Evolutionary conservation across 2,113 vertebrate genomes (phyloP), one percentile per base, ranked within the genome.

Genomic region (Sander lucioperca): DNA sequence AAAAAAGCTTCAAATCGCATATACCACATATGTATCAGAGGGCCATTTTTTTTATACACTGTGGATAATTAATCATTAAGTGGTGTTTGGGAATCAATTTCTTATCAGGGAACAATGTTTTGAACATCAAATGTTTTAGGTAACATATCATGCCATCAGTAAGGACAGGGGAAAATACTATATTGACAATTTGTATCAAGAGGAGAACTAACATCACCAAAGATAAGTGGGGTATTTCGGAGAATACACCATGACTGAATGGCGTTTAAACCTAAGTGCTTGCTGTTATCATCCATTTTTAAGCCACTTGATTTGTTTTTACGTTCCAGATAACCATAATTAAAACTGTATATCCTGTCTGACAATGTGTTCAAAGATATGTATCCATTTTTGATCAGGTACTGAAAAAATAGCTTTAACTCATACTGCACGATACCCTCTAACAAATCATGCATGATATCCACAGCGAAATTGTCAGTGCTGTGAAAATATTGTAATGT

Each of bases 321-420:
- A 56, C 9, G 14, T 30, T 66, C 62, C 2, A 30, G 2, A 10
- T 27, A 2, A 27, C 74, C 61, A 57, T 67, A 77, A 66, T 77
- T 66, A 57, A 66, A 77, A 57, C 62, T 66, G 6, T 66, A 21
- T 45, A 77, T 77, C 36, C 74, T 77, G 5, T 77, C 21, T 45
- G 15, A 45, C 23, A 65, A 11, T 5, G 9, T 66, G 23, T 33
- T 33, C 33, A 33, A 33, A 33, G 33, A 33, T 33, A 33, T 66
- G 62, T 57, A 67, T 2, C 51, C n/a, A 67, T 57, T 77, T 67
- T 77, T 54, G 6, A 75, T 9, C 30, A 76, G 74, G 62, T 66
- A 77, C 43, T 58, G 75, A 59, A 69, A 76, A 50, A 69, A 69
- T 18, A 78, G 12, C 65, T 59, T 33, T 1, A 69, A 19, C 23